Evolutionary conservation across 2,797 vertebrate species (phyloP).

Genomic region (Ctenopoma multispine): DNA sequence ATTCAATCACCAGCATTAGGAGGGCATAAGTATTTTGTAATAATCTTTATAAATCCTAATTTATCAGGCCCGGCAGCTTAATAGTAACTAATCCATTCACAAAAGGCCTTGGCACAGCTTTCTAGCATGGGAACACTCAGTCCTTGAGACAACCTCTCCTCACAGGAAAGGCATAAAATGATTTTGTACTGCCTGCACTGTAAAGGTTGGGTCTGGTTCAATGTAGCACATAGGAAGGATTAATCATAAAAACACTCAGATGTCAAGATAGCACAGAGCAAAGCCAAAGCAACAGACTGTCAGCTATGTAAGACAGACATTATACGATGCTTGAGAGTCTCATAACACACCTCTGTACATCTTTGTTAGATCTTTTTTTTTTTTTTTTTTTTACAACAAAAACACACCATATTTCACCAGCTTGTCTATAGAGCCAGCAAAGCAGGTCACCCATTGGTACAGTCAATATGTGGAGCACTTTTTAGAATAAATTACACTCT

Average conservation of each 20-base stretch:
- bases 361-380: conserved; percentile 44
- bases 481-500: conserved; percentile 62
- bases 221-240: conserved; percentile 70
- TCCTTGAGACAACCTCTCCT: conserved; percentile 81
- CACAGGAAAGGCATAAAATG: conserved; percentile 69
- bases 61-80: conserved; percentile 83
- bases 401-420: conserved; percentile 43
- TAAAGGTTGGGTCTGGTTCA: conserved; percentile 77
- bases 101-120: conserved; percentile 81
- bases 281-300: conserved; percentile 40
- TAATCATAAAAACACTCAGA: conserved; percentile 75
- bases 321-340: conserved; percentile 41
- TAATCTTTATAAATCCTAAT: conserved; percentile 85
- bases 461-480: conserved; percentile 58
- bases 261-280: conserved; percentile 65
- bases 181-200: conserved; percentile 69
- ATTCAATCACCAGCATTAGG: conserved; percentile 84
- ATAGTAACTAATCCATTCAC: conserved; percentile 84
- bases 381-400: conserved; percentile 32
- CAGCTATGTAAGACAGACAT: conserved; percentile 49
- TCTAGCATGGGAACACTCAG: conserved; percentile 77
- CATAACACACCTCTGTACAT: conserved; percentile 16
- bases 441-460: conserved; percentile 46
- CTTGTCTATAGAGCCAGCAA: conserved; percentile 28
- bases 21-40: conserved; percentile 85